phyloP scores from a whole-genome alignment of 2,797 vertebrate species.

The Pseudopleuronectes americanus region DNA sequence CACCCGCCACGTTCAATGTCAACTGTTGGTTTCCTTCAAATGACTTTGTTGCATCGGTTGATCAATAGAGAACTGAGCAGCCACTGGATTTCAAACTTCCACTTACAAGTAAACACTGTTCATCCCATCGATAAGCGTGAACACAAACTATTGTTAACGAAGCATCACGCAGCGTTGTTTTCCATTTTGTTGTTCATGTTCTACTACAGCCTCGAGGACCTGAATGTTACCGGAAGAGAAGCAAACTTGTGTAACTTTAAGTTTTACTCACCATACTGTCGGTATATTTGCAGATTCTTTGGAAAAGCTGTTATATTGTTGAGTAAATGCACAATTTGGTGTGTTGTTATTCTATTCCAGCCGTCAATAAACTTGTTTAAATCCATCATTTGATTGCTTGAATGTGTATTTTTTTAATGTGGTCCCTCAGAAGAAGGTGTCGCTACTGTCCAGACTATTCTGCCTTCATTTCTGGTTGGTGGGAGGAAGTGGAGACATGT shows the following conservation, averaged over 20 bases:
- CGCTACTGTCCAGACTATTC: too few species aligned
- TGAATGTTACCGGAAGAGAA: conserved; percentile 41
- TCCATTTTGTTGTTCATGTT: conserved; percentile 36
- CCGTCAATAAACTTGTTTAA: conserved; percentile 82
- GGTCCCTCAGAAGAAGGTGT: too few species aligned
- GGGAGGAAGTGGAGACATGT: too few species aligned
- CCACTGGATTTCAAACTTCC: too few species aligned
- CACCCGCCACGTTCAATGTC: too few species aligned
- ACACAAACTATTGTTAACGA: background rate
- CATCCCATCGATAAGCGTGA: background rate
- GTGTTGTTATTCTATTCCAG: conserved; percentile 81
- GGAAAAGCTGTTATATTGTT: conserved; percentile 74
- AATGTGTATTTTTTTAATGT: background rate
- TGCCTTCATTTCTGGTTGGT: too few species aligned
- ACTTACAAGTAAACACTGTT: background rate
- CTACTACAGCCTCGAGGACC: conserved; percentile 37
- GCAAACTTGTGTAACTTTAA: conserved; percentile 28
- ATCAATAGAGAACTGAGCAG: background rate
- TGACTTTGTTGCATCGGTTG: background rate
- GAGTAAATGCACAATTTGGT: conserved; percentile 81
- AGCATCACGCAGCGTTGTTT: conserved; percentile 24
- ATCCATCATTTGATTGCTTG: conserved; percentile 18
- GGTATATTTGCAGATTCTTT: conserved; percentile 69
- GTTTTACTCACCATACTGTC: conserved; percentile 17
- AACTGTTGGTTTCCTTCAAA: too few species aligned